Conservation (phyloP, 1,140 invertebrate genomes). For the Sinella curviseta region DNA sequence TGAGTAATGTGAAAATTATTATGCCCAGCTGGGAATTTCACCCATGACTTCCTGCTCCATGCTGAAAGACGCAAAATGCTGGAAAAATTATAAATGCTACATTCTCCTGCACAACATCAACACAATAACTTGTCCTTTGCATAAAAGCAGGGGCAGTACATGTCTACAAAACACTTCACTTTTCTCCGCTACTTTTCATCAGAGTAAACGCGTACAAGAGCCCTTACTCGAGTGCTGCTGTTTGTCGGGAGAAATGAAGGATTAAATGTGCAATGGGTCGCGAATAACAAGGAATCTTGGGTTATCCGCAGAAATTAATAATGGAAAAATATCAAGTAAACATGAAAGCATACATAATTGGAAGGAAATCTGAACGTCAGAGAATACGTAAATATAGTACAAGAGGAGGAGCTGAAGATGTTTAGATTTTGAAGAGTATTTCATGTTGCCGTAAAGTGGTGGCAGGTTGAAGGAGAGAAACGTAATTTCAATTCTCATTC, state of each 20-base stretch:
- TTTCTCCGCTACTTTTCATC: background rate
- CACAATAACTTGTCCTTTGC: too few species aligned
- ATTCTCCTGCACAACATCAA: background rate
- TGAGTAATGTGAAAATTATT: slow-evolving; percentile 17
- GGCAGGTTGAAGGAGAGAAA: background rate
- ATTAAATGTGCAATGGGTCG: background rate
- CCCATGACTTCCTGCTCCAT: background rate
- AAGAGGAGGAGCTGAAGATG: too few species aligned
- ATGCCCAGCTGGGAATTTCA: slow-evolving; percentile 16
- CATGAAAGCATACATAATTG: background rate
- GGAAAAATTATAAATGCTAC: background rate
- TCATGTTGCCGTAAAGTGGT: background rate
- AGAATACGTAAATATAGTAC: too few species aligned
- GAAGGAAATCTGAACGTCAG: background rate
- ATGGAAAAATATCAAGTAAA: background rate
- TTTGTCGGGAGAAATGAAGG: background rate
- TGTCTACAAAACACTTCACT: background rate
- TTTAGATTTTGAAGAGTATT: background rate
- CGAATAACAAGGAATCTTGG: background rate
- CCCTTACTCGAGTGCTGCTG: too few species aligned
- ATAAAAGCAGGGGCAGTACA: background rate
- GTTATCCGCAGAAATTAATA: background rate
- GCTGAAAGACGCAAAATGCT: background rate
- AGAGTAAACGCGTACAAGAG: too few species aligned
- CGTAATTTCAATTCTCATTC: background rate